These are phyloP conservation scores for Phaenicophaeus curvirostris DNA, from an alignment of 2,797 vertebrate species.

Conservation along the genomic window DNA sequence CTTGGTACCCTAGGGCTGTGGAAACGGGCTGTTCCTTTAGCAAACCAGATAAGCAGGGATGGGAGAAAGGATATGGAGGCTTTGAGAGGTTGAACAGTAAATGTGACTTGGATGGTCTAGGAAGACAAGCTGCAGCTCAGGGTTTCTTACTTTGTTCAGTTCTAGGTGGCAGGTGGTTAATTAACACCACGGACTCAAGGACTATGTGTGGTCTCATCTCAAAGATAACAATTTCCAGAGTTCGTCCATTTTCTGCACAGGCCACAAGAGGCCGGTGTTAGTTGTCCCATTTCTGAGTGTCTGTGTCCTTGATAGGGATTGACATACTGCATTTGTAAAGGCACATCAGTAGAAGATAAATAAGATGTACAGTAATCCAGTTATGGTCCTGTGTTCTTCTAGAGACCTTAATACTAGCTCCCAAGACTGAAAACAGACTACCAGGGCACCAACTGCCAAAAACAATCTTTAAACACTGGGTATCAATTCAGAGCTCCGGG, in stretches of 20 bases:
- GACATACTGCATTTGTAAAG: neutral
- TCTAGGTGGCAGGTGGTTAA: neutral
- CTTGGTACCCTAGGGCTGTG: too few species aligned
- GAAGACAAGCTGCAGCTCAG: neutral
- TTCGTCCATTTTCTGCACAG: slow-evolving; percentile 9
- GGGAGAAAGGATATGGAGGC: neutral
- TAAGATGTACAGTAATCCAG: neutral
- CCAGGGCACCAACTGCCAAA: neutral
- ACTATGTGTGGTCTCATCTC: neutral
- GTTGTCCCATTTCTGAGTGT: slow-evolving; percentile 18
- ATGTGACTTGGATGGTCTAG: neutral
- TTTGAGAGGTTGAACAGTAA: neutral
- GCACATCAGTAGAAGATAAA: neutral
- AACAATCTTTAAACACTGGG: neutral
- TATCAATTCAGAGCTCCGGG: neutral
- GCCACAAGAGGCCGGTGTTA: slow-evolving; percentile 65
- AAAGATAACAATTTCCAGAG: neutral
- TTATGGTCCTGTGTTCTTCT: neutral
- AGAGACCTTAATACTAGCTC: neutral
- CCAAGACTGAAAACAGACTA: neutral
- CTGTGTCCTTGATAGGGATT: neutral
- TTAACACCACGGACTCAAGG: neutral
- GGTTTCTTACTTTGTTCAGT: neutral
- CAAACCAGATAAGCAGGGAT: neutral
- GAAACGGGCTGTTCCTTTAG: neutral